These are phyloP conservation scores for Sinocyclocheilus grahami DNA, from an alignment of 2,113 vertebrate genomes.

Conservation along the genomic window DNA sequence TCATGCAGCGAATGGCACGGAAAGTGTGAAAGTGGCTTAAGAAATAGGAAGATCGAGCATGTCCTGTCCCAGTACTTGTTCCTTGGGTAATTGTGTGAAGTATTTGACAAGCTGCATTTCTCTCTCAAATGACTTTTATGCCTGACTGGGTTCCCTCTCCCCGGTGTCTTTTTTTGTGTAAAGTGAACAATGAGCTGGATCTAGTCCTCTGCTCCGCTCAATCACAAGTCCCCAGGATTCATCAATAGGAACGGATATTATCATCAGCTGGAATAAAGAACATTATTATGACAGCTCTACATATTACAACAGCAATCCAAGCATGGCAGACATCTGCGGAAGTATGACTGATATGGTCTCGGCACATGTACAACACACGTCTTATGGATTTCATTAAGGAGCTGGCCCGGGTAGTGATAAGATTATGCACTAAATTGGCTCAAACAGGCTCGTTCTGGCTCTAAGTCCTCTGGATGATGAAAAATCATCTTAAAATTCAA, in stretches of 20 bases:
- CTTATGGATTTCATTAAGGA: constrained; percentile 1
- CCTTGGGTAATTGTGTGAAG: constrained; percentile 48
- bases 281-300: constrained; percentile 68
- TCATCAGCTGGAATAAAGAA: constrained; percentile 65
- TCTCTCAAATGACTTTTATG: constrained; percentile 54
- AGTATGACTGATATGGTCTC: constrained; percentile 53
- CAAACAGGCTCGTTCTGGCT: not conserved
- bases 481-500: not conserved
- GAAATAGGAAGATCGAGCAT: constrained; percentile 40
- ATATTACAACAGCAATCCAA: constrained; percentile 58
- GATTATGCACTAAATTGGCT: not conserved
- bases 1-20: not conserved
- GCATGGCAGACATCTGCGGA: constrained; percentile 56
- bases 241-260: constrained; percentile 63
- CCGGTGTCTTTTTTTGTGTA: constrained; percentile 24
- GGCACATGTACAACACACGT: not conserved
- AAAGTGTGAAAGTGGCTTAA: constrained; percentile 26
- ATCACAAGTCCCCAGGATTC: constrained; percentile 18
- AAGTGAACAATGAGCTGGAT: constrained; percentile 40
- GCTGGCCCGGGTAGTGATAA: not conserved
- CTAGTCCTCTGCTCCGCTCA: constrained; percentile 38
- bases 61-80: constrained; percentile 23
- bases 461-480: not conserved
- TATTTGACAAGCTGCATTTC: constrained; percentile 37
- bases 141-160: constrained; percentile 34